Conservation (phyloP, 2,888 invertebrate genomes). For the Periphyllus acericola region DNA sequence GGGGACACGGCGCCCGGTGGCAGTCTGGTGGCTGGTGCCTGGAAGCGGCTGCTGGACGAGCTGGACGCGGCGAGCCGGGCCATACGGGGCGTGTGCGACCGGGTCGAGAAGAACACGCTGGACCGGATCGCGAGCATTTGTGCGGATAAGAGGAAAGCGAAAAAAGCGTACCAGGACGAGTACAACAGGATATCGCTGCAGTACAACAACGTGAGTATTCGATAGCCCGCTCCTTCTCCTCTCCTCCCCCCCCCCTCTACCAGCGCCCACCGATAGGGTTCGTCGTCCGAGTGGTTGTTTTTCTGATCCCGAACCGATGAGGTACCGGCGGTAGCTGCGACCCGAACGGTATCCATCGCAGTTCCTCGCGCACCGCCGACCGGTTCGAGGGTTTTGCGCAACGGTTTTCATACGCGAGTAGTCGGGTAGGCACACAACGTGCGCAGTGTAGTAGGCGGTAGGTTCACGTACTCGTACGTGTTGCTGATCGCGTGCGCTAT, state of each 20-base stretch:
- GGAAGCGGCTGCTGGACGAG: constrained; percentile 89
- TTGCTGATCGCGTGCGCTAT: not conserved
- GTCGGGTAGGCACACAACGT: too few relatives aligned
- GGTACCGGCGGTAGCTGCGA: too few relatives aligned
- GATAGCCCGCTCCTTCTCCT: too few relatives aligned
- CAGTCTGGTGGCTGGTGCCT: constrained; percentile 72
- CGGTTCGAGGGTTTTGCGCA: too few relatives aligned
- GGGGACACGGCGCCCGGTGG: constrained; percentile 83
- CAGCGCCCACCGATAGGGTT: too few relatives aligned
- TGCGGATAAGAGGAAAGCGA: constrained; percentile 85
- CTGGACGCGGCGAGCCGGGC: constrained; percentile 72
- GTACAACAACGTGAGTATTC: constrained; percentile 78
- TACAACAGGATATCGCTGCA: constrained; percentile 84
- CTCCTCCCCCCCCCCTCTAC: too few relatives aligned
- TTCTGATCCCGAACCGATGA: not conserved
- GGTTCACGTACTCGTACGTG: too few relatives aligned
- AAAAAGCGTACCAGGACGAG: constrained; percentile 90
- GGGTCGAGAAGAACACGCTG: constrained; percentile 82
- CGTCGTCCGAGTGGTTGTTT: not conserved
- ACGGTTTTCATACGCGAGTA: too few relatives aligned
- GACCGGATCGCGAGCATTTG: constrained; percentile 84
- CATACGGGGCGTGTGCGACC: constrained; percentile 69
- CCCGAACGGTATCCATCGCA: too few relatives aligned
- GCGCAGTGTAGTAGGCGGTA: too few relatives aligned
- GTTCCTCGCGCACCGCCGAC: too few relatives aligned